Percentiles rank a stretch among this genome's conserved stretches.
Conservation (phyloP, 1,140 invertebrate genomes). For the Zaprionus tsacasi region DNA sequence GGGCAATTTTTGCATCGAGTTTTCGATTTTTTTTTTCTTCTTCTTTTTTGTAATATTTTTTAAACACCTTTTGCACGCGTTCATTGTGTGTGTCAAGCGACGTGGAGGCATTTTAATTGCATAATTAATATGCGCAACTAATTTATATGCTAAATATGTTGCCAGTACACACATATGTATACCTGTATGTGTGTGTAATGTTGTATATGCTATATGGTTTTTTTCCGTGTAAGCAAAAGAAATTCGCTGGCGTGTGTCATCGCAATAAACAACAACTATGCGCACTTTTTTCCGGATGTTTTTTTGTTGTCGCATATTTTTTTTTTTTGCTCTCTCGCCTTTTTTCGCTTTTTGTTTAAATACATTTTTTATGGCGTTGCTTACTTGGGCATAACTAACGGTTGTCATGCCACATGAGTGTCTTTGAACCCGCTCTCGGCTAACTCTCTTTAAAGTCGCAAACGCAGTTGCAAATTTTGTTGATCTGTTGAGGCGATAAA, state of each 20-base stretch:
- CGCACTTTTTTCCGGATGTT: slow-evolving; percentile 14
- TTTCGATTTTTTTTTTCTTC: background rate
- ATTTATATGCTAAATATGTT: slow-evolving; percentile 72
- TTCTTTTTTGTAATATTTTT: background rate
- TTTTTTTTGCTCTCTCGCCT: slow-evolving; percentile 1
- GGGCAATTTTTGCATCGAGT: slow-evolving; percentile 2
- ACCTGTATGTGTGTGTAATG: slow-evolving; percentile 18
- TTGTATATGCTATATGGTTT: slow-evolving; percentile 25
- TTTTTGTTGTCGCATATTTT: slow-evolving; percentile 10
- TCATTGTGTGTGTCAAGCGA: slow-evolving; percentile 15
- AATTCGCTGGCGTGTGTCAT: slow-evolving; percentile 53
- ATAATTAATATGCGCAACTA: slow-evolving; percentile 72
- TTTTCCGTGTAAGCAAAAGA: slow-evolving; percentile 24
- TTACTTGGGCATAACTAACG: slow-evolving; percentile 44
- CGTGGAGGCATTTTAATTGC: slow-evolving; percentile 50
- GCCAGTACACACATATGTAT: slow-evolving; percentile 19
- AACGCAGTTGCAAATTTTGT: slow-evolving; percentile 26
- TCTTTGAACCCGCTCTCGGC: slow-evolving; percentile 54
- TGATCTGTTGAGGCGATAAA: slow-evolving; percentile 51
- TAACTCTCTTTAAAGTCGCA: background rate
- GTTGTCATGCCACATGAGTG: slow-evolving; percentile 47
- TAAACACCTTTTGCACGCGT: slow-evolving; percentile 16
- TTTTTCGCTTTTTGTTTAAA: slow-evolving; percentile 15
- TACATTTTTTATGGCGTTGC: slow-evolving; percentile 44
- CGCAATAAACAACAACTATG: slow-evolving; percentile 27